Conservation (phyloP, 2,888 invertebrate species). For the Habrosyne pyritoides region DNA sequence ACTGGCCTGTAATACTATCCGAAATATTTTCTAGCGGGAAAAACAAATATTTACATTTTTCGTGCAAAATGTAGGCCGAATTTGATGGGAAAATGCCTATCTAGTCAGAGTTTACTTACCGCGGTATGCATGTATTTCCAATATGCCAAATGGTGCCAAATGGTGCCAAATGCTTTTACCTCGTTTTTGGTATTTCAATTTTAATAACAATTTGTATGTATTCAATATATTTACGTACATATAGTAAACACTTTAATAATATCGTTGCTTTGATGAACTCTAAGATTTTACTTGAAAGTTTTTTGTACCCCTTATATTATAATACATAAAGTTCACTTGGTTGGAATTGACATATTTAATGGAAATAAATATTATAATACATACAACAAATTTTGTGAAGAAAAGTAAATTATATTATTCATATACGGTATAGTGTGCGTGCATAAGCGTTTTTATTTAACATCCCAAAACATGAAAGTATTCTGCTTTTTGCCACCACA, state of each 20-base stretch:
- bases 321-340: too few relatives aligned
- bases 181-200: too few relatives aligned
- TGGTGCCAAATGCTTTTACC: background rate
- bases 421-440: background rate
- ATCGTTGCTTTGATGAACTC: too few relatives aligned
- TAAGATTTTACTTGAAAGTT: background rate
- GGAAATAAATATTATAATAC: too few relatives aligned
- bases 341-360: too few relatives aligned
- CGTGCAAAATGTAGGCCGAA: constrained; percentile 16
- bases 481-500: constrained; percentile 26
- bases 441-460: background rate
- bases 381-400: too few relatives aligned
- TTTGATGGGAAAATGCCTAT: background rate
- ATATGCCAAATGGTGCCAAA: background rate
- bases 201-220: too few relatives aligned
- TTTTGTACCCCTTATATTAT: too few relatives aligned
- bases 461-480: constrained; percentile 20
- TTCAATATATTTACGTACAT: too few relatives aligned
- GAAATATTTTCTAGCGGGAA: constrained; percentile 21
- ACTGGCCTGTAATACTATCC: constrained; percentile 29
- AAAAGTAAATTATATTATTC: too few relatives aligned
- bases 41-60: constrained; percentile 21
- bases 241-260: too few relatives aligned
- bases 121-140: background rate
- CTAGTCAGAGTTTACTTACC: background rate